Conservation (phyloP, 2,113 vertebrate genomes). For the Sisor rabdophorus region DNA sequence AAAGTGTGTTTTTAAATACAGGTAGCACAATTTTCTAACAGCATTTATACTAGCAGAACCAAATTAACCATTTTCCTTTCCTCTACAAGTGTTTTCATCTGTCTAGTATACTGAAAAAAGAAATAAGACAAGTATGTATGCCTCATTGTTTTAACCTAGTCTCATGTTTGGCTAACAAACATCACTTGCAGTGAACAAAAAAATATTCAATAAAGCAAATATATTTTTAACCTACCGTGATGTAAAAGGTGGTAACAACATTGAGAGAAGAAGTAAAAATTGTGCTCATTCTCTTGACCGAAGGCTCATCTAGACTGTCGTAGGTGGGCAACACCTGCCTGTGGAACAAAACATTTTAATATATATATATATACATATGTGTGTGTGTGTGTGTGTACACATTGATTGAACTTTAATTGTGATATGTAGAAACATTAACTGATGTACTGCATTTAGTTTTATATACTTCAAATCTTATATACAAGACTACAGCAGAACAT, state of each 20-base stretch:
- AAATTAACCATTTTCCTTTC: too few relatives aligned
- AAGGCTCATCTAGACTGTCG: constrained; percentile 94
- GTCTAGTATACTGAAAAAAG: background rate
- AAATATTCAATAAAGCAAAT: background rate
- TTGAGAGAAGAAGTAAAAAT: constrained; percentile 93
- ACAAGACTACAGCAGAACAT: background rate
- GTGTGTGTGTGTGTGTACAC: background rate
- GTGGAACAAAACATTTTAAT: constrained; percentile 51
- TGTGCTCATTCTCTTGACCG: constrained; percentile 96
- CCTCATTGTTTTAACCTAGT: background rate
- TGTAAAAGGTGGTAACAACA: constrained; percentile 94
- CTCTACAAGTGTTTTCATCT: too few relatives aligned
- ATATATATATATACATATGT: too few relatives aligned
- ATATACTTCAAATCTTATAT: constrained; percentile 4
- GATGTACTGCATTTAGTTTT: background rate
- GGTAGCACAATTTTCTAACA: background rate
- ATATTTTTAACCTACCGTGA: constrained; percentile 76
- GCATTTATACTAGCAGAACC: too few relatives aligned
- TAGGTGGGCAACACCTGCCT: constrained; percentile 98
- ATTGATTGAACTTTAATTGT: too few relatives aligned
- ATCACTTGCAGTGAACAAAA: background rate
- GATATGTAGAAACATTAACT: background rate
- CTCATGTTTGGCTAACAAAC: background rate
- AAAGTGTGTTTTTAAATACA: background rate
- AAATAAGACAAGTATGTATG: too few relatives aligned